Evolutionary conservation across 2,888 invertebrate genomes (phyloP).

Genomic region (Schrankia costaestrigalis): DNA sequence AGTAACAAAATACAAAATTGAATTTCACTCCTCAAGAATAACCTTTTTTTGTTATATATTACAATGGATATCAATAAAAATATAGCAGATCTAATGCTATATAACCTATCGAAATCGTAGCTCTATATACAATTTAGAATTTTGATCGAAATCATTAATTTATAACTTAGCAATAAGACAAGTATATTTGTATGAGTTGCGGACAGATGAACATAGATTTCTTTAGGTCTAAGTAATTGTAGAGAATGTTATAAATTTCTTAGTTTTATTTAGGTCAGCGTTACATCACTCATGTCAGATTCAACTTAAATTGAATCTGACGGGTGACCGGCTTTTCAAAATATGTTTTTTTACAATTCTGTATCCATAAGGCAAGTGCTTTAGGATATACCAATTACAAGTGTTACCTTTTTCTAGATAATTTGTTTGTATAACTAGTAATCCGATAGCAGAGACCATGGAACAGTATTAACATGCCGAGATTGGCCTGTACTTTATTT

Average conservation of each 20-base stretch:
- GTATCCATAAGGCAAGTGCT: conserved; percentile 49
- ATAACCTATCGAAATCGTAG: conserved; percentile 9
- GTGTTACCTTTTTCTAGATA: conserved; percentile 23
- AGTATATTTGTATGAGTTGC: conserved; percentile 6
- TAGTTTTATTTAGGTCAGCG: conserved; percentile 30
- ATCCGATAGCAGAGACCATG: conserved; percentile 46
- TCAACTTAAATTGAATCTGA: conserved; percentile 61
- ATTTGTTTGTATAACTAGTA: conserved; percentile 26
- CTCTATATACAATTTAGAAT: conserved; percentile 38
- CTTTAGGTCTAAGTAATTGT: conserved; percentile 7
- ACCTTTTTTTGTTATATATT: conserved; percentile 15
- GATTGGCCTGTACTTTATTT: conserved; percentile 50
- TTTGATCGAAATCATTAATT: conserved; percentile 15
- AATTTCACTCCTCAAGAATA: conserved; percentile 20
- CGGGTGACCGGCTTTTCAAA: conserved; percentile 53
- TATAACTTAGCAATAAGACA: conserved; percentile 14
- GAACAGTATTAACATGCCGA: conserved; percentile 38
- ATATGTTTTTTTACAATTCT: conserved; percentile 45
- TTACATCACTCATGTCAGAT: conserved; percentile 56
- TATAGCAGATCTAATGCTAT: conserved; percentile 13
- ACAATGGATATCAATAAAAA: conserved; percentile 20
- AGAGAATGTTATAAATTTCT: conserved; percentile 13
- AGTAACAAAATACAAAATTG: conserved; percentile 31
- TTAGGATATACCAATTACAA: conserved; percentile 36
- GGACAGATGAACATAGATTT: conserved; percentile 11